Conservation (phyloP, 2,797 vertebrate genomes). For the Smutsia temminckii region DNA sequence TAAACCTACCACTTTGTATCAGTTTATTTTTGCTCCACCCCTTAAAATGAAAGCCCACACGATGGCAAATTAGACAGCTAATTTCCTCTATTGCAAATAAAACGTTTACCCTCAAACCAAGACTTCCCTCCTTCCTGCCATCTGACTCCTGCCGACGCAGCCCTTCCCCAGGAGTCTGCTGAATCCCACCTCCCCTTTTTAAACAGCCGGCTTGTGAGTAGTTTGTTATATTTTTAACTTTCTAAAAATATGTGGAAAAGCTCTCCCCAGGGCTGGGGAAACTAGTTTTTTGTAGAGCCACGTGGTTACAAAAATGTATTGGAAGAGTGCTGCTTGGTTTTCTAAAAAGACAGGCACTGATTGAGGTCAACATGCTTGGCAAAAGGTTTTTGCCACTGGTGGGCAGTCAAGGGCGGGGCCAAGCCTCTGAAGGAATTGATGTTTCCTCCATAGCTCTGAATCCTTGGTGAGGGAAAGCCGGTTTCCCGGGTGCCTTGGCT, state of each 20-base stretch:
- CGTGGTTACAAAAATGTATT: slow-evolving; percentile 59
- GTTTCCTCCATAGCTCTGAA: background rate
- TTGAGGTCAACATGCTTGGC: slow-evolving; percentile 46
- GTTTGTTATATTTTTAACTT: slow-evolving; percentile 77
- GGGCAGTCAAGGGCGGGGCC: background rate
- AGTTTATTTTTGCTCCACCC: slow-evolving; percentile 62
- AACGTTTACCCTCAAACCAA: slow-evolving; percentile 41
- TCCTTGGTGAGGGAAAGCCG: background rate
- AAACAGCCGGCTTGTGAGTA: slow-evolving; percentile 40
- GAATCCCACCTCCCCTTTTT: slow-evolving; percentile 49
- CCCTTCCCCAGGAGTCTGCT: slow-evolving; percentile 5
- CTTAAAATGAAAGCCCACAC: slow-evolving; percentile 59
- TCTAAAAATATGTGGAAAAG: slow-evolving; percentile 79
- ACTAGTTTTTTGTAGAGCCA: slow-evolving; percentile 63
- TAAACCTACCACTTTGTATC: slow-evolving; percentile 54
- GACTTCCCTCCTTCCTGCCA: background rate
- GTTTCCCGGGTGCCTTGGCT: background rate
- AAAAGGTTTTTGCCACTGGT: slow-evolving; percentile 27
- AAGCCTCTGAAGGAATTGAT: background rate
- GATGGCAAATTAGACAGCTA: slow-evolving; percentile 55
- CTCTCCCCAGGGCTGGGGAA: slow-evolving; percentile 72
- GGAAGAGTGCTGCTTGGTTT: slow-evolving; percentile 51
- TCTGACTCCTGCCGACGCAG: background rate
- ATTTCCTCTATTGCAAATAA: slow-evolving; percentile 52
- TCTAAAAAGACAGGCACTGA: slow-evolving; percentile 43